Evolutionary conservation across 2,113 vertebrate species (phyloP).

Genomic region (Talpa occidentalis): DNA sequence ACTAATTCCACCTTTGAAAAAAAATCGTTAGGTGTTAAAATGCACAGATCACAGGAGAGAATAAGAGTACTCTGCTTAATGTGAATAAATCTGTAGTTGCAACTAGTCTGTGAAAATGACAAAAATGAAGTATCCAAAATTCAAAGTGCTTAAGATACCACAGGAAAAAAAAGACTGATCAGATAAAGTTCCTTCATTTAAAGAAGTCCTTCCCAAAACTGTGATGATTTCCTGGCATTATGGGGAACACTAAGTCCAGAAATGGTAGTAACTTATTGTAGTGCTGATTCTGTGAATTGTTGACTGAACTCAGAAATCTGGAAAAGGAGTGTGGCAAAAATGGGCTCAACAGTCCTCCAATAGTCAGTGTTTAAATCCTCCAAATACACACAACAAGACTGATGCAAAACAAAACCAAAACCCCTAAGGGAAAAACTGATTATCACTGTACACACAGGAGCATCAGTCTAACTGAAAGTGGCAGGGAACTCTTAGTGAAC

Average conservation of each 20-base stretch:
- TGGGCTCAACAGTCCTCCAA: too few species aligned
- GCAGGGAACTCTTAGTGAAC: too few species aligned
- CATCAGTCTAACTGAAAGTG: too few species aligned
- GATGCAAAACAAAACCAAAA: too few species aligned
- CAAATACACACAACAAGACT: too few species aligned
- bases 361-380: too few species aligned
- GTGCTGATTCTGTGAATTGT: conserved; percentile 13
- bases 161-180: background rate
- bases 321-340: too few species aligned
- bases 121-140: background rate
- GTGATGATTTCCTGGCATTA: background rate
- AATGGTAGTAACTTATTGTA: background rate
- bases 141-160: background rate
- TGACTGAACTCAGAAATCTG: conserved; percentile 21
- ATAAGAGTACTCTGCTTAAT: background rate
- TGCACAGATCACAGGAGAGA: background rate
- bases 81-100: conserved; percentile 28
- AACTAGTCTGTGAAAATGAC: background rate
- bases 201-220: background rate
- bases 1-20: background rate
- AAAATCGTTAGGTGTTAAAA: conserved; percentile 23
- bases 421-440: too few species aligned
- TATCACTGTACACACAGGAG: too few species aligned
- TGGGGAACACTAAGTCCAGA: background rate
- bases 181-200: background rate